Percentiles rank a stretch among this genome's conserved stretches.
Conservation (phyloP, 2,113 vertebrate genomes). For the Eira barbara region DNA sequence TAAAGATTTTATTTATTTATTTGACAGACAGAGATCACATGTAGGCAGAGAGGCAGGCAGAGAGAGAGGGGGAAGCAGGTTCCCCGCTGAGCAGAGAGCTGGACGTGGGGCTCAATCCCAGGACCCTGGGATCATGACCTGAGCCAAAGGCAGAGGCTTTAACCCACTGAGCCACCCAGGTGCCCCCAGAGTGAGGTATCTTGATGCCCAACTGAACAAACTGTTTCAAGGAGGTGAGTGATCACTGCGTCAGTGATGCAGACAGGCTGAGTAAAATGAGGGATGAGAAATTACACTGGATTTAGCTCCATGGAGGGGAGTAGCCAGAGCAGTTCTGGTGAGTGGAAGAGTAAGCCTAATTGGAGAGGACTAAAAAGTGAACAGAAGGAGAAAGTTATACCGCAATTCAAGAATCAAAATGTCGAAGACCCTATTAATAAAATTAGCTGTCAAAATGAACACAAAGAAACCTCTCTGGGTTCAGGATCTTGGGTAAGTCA, state of each 20-base stretch:
- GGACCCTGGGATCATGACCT: too few species aligned
- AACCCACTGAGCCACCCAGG: too few species aligned
- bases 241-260: not conserved
- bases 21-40: too few species aligned
- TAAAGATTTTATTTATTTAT: too few species aligned
- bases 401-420: not conserved
- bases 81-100: too few species aligned
- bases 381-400: not conserved
- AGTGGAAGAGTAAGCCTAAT: not conserved
- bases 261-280: not conserved
- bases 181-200: not conserved
- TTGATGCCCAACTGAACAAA: not conserved
- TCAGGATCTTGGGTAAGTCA: conserved; percentile 1
- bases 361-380: not conserved
- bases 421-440: not conserved
- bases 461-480: not conserved
- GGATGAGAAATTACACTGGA: not conserved
- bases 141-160: too few species aligned
- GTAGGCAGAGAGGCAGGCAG: too few species aligned
- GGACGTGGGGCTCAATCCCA: fast-evolving
- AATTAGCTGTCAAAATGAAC: not conserved
- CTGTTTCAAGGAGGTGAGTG: not conserved
- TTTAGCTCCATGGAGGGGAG: not conserved
- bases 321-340: not conserved
- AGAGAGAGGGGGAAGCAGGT: too few species aligned